Percentiles rank a stretch among this genome's conserved stretches.
Evolutionary conservation across 2,797 vertebrate species (phyloP).

Genomic region (Tiaroga cobitis): DNA sequence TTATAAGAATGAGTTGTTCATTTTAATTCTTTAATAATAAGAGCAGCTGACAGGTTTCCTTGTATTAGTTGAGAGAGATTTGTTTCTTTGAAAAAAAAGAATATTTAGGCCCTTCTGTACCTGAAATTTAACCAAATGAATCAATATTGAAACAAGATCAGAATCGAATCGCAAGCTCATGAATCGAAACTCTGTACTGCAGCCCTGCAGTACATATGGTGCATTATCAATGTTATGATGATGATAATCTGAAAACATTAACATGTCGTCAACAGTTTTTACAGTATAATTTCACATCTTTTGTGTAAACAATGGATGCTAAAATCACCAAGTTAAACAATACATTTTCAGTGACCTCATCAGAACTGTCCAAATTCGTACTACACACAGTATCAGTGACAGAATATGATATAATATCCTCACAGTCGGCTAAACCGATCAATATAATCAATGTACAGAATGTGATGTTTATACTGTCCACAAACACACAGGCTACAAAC

Average conservation of each 20-base stretch:
- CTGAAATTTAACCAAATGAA: neutral
- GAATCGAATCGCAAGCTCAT: no score
- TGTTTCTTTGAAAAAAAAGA: no score
- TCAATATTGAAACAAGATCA: neutral
- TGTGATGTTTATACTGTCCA: conserved; percentile 11
- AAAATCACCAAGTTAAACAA: neutral
- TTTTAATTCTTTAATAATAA: neutral
- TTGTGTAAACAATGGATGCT: neutral
- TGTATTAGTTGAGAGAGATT: neutral
- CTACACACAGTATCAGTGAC: neutral
- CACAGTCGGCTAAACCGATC: neutral
- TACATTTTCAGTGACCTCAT: neutral
- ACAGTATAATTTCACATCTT: neutral
- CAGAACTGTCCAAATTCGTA: neutral
- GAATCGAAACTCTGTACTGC: no score
- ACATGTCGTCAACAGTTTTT: neutral
- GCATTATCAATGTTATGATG: neutral
- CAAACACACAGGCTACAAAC: conserved; percentile 1
- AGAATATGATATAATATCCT: neutral
- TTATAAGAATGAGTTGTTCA: neutral
- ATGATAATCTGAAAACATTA: neutral
- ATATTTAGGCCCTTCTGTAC: no score
- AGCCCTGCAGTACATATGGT: neutral
- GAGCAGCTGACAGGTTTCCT: no score
- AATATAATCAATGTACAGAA: conserved; percentile 6